These are phyloP conservation scores for Tanypteryx hageni DNA, from an alignment of 2,888 invertebrate species.

Conservation along the genomic window DNA sequence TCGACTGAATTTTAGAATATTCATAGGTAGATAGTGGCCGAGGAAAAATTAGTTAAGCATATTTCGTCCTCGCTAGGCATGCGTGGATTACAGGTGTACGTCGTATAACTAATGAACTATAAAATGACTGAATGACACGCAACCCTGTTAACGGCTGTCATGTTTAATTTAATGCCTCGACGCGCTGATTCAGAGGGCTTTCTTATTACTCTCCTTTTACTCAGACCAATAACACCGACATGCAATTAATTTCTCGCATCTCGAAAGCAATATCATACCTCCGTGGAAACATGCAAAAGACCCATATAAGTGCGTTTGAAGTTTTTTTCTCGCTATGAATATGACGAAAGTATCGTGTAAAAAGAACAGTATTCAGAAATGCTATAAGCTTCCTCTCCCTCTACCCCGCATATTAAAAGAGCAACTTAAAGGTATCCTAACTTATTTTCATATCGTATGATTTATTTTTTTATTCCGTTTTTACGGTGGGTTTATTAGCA, in stretches of 20 bases:
- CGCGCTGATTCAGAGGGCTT: background rate
- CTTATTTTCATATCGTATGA: too few relatives aligned
- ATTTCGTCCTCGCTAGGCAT: background rate
- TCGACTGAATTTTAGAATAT: background rate
- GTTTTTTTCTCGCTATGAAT: too few relatives aligned
- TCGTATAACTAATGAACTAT: constrained; percentile 25
- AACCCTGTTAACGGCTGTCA: background rate
- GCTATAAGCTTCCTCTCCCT: too few relatives aligned
- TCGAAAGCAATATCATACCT: too few relatives aligned
- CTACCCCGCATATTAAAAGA: too few relatives aligned
- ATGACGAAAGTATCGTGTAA: too few relatives aligned
- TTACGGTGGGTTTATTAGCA: too few relatives aligned
- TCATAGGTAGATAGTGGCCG: background rate
- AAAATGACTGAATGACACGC: background rate
- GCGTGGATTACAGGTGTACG: constrained; percentile 1
- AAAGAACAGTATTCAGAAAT: too few relatives aligned
- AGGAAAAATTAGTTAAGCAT: background rate
- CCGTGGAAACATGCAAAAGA: too few relatives aligned
- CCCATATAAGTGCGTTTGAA: too few relatives aligned
- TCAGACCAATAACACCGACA: background rate
- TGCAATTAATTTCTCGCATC: background rate
- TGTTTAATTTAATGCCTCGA: background rate
- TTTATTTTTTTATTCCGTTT: too few relatives aligned
- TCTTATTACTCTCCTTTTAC: background rate
- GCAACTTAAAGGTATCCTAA: too few relatives aligned